Evolutionary conservation across 1,140 invertebrate species (phyloP), one percentile per base, ranked within the genome.

Genomic region (Cydia strobilella): DNA sequence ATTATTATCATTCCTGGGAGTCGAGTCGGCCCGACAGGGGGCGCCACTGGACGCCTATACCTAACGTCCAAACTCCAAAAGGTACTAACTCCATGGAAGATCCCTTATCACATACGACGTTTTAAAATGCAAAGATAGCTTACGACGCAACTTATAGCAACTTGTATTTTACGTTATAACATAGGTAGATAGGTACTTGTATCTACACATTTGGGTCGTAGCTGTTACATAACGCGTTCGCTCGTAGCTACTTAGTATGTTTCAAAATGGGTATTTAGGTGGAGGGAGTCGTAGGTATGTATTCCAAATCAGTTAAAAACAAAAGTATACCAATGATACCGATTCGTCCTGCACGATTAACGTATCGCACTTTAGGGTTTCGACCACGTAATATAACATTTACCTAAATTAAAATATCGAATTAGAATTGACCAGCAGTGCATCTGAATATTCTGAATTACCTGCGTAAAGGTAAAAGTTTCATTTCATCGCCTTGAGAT

Each of bases 1-100:
- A 69, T 69, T 69, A 69, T 69, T 69, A 69, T 39, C 65, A 10
- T 35, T 15, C n/a, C 65, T 12, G 63, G 63, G 31, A 23, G 27
- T n/a, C 65, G 65, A 35, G 15, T 31, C 65, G 31, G 27, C 27
- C 65, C 65, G 65, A 31, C 31, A 69, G 65, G 65, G 65, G 65
- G 65, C 65, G 65, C 65, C 65, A 69, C 65, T 35, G 25, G 25
- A 42, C 31, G 13, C 65, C 65, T 39, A 7, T 69, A 39, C 31
- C n/a, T 63, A 69, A 20, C 20, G 18, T 5, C 54, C 54, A 23
- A 59, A 59, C 20, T 12, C 54, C 54, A 59, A 59, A 59, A 59
- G 18, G 54, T n/a, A 10, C 1, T 59, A 59, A 59, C 54, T 20
- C 54, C 54, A 20, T 3, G 20, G 7, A 59, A 59, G 18, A 23